Base-by-base conservation (phyloP, 2,888 invertebrate genomes). In the Odontocerum albicorne region DNA sequence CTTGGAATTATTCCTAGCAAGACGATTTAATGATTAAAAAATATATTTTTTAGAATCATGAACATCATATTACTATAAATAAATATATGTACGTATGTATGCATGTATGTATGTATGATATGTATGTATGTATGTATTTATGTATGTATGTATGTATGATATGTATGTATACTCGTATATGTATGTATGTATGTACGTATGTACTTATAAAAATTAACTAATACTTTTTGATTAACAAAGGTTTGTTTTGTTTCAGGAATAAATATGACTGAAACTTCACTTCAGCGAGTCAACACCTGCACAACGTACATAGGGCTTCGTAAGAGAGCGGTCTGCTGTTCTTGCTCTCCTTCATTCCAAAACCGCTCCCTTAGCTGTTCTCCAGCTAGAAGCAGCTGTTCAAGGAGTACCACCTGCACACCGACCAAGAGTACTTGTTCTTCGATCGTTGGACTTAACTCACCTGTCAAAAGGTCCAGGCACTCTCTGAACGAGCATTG, bases 241-340 rank as follows among this genome's bases (percentile, higher is more conserved):
- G 6, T 50, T 13, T 46, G 12, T n/a, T 44, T 49, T 51, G 22
- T 44, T 49, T 27, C 45, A 62, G 56, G 61, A 47, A 49, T 59
- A 68, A 73, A 72, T 66, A 70, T 69, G 63, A 73, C 72, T 62
- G 80, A 81, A 65, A 77, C 78, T 62, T 78, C 80, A 55, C 72
- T 84, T 16, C 81, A 83, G 62, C 75, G 84, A 60, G 81, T 80
- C 66, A 83, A 84, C 70, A 84, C 84, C 13, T 81, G 79, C 68
- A 83, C 82, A 54, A 83, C 83, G 2, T 83, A 82, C 70, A 74
- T 83, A 63, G 83, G 82, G 67, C 74, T 82, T 63, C 73, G 80
- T 50, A 72, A 78, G n/a, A 31, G 58, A 15, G 56, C 27, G 3
- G 49, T 40, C 3, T 39, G 60, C 15, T 61, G 61, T 16, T 58